phyloP scores from a whole-genome alignment of 37 sponge, comb jelly and placozoan species.

The Oopsacas minuta region DNA sequence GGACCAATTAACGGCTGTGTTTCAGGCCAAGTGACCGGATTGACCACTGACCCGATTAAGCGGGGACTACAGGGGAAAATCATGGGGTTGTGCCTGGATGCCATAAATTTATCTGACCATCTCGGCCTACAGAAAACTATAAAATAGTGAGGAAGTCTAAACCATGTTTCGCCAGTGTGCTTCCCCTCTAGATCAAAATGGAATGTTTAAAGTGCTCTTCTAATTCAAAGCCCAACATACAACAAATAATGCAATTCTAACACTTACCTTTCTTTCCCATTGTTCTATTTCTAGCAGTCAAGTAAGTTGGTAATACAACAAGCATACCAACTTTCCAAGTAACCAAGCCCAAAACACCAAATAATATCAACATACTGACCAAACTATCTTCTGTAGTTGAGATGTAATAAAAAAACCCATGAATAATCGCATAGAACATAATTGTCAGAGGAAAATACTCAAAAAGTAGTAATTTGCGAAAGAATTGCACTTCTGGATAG shows the following conservation, averaged over 20 bases:
- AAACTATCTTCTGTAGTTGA: conserved; percentile 16
- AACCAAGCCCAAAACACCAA: neutral
- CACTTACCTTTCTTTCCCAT: neutral
- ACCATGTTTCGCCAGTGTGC: no score
- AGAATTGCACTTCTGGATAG: conserved; percentile 1
- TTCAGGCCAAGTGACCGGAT: no score
- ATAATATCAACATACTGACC: neutral
- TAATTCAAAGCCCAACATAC: neutral
- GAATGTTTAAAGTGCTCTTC: no score
- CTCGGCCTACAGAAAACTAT: no score
- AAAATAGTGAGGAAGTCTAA: no score
- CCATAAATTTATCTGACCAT: no score
- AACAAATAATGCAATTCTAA: neutral
- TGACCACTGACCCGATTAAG: no score
- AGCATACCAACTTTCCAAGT: neutral
- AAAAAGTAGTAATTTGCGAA: neutral
- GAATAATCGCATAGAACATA: neutral
- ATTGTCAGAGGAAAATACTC: conserved; percentile 17
- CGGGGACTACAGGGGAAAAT: no score
- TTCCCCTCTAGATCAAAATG: no score
- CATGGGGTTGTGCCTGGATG: no score
- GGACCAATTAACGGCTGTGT: no score
- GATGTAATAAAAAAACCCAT: neutral
- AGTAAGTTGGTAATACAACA: neutral
- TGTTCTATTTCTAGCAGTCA: neutral